Percentiles rank a stretch among this genome's conserved stretches.
Evolutionary conservation across 2,113 vertebrate genomes (phyloP).

Genomic region (Lasiurus cinereus): DNA sequence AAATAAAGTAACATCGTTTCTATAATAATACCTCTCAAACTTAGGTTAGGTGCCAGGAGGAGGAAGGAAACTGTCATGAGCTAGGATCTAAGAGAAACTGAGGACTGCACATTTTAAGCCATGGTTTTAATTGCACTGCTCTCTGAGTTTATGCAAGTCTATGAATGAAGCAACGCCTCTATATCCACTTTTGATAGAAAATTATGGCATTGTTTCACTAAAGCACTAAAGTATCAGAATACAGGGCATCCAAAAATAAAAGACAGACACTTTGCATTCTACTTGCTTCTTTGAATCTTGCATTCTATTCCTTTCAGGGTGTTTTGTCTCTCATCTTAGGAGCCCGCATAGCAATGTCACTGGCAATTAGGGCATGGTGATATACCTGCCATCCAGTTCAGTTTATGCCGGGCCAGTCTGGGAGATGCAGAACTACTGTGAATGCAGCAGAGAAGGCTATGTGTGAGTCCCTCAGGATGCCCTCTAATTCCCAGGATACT

Average conservation of each 20-base stretch:
- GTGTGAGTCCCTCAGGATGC: slow-evolving; percentile 24
- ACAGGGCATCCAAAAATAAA: slow-evolving; percentile 18
- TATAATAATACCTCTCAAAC: not conserved
- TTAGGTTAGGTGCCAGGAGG: not conserved
- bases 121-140: not conserved
- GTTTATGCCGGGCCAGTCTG: slow-evolving; percentile 71
- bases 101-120: not conserved
- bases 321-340: slow-evolving; percentile 54
- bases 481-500: slow-evolving; percentile 70
- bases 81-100: not conserved
- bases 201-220: not conserved
- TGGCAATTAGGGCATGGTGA: slow-evolving; percentile 67
- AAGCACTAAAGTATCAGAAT: not conserved
- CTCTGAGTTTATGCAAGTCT: not conserved
- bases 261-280: not conserved
- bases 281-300: slow-evolving; percentile 52
- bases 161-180: not conserved
- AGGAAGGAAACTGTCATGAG: not conserved
- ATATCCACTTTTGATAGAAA: not conserved
- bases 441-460: not conserved
- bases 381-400: slow-evolving; percentile 77
- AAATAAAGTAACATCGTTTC: slow-evolving; percentile 10
- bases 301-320: not conserved
- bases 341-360: slow-evolving; percentile 63
- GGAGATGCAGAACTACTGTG: not conserved